Evolutionary conservation across 2,888 invertebrate species (phyloP).

Genomic region (Nomada ferruginata): DNA sequence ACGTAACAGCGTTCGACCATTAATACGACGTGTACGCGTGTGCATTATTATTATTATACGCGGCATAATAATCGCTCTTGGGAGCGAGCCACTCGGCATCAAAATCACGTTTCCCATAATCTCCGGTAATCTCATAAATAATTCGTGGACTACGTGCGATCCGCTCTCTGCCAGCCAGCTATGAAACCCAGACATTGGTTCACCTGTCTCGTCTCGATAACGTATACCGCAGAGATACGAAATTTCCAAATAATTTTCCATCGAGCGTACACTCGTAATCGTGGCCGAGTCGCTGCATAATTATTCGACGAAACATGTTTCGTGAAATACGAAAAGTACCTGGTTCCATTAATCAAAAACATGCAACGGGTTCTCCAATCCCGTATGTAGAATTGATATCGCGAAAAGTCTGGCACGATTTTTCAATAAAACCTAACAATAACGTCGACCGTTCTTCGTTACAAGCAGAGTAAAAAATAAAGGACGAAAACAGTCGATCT

Average conservation of each 20-base stretch:
- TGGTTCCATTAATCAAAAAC: too few relatives aligned
- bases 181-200: slow-evolving; percentile 68
- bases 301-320: too few relatives aligned
- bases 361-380: slow-evolving; percentile 31
- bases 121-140: slow-evolving; percentile 80
- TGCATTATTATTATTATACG: slow-evolving; percentile 58
- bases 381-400: slow-evolving; percentile 23
- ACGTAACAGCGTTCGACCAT: slow-evolving; percentile 45
- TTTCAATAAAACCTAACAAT: slow-evolving; percentile 62
- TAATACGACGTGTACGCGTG: slow-evolving; percentile 49
- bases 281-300: too few relatives aligned
- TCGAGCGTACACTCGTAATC: background rate
- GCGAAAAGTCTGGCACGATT: slow-evolving; percentile 42
- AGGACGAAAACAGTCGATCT: slow-evolving; percentile 19
- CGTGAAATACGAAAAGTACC: too few relatives aligned
- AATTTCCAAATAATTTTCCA: slow-evolving; percentile 35
- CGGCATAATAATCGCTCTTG: slow-evolving; percentile 66
- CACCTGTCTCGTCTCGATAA: slow-evolving; percentile 43
- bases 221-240: background rate
- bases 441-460: slow-evolving; percentile 30
- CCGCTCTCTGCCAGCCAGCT: slow-evolving; percentile 51
- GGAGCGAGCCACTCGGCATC: slow-evolving; percentile 70
- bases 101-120: slow-evolving; percentile 78
- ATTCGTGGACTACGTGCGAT: slow-evolving; percentile 72
- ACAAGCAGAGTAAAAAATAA: slow-evolving; percentile 1